Base-by-base conservation (phyloP, 2,113 vertebrate genomes). In the Amazona vittata region DNA sequence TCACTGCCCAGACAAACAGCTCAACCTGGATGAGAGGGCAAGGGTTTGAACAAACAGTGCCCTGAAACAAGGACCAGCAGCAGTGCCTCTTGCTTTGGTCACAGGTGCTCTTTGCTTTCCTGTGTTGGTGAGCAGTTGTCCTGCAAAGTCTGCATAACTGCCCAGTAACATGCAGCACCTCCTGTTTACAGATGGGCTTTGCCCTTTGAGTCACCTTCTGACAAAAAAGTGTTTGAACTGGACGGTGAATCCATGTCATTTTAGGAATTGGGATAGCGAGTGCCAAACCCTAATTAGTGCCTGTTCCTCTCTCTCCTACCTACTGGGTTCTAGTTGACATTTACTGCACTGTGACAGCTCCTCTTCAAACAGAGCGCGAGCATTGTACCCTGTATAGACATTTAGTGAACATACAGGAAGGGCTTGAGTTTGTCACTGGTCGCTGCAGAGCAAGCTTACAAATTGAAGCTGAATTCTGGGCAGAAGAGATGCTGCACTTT, bases 301-400 rank as follows among this genome's bases (percentile, higher is more conserved):
- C 41, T 4, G 0, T 37, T 89, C 29, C 55, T 65, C 76, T 77
- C 50, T 24, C 12, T 55, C 47, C 17, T 63, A 4, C 60, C 0
- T 1, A 1, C 60, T 9, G 19, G 17, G 15, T 29, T 39, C 47
- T 74, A 47, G 35, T 86, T 62, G 24, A 12, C 6, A 15, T 44
- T 80, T 77, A 24, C 44, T 22, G 67, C 62, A 14, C 53, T 43
- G 49, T 41, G 76, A 11, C 83, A 81, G 64, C 49, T 77, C 15
- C 28, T 84, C 29, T 67, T 11, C n/a, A 10, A 22, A 49, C 33
- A 3, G 21, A 0, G 5, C 2, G 4, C 4, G 0, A 4, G 6
- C 39, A 25, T 10, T 6, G 0, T 33, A 28, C 12, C 24, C 53
- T 6, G 6, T 31, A 8, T 50, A 24, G 22, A 41, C 49, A 17